Evolutionary conservation across 2,113 vertebrate species (phyloP).

Genomic region (Lasiurus cinereus): DNA sequence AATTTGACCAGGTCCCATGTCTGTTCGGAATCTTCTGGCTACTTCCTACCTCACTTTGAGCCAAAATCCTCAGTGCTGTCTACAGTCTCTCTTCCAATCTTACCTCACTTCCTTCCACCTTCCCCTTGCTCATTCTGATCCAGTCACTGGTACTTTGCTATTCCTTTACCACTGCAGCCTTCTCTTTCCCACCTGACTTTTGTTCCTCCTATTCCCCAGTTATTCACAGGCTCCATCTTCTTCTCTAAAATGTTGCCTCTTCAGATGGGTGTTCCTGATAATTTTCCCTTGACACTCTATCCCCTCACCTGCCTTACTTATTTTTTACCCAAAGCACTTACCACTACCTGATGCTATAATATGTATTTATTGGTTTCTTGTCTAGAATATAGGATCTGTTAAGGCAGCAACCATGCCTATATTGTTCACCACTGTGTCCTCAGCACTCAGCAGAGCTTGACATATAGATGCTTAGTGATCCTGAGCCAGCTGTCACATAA

Average conservation of each 20-base stretch:
- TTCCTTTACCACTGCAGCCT: neutral
- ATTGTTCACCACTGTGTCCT: neutral
- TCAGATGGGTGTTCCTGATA: neutral
- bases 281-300: neutral
- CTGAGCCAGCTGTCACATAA: neutral
- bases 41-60: neutral
- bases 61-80: neutral
- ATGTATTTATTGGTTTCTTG: neutral
- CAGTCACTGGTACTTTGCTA: neutral
- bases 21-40: neutral
- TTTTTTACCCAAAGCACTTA: neutral
- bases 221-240: neutral
- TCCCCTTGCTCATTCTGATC: neutral
- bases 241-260: conserved; percentile 15
- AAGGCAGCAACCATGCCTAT: neutral
- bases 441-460: neutral
- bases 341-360: neutral
- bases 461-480: neutral
- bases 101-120: neutral
- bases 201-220: neutral
- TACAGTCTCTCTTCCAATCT: neutral
- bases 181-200: neutral
- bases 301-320: neutral
- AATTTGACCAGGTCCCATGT: neutral
- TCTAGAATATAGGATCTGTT: neutral